These are phyloP conservation scores for Notothenia rossii DNA, from an alignment of 2,113 vertebrate genomes.

Conservation along the genomic window DNA sequence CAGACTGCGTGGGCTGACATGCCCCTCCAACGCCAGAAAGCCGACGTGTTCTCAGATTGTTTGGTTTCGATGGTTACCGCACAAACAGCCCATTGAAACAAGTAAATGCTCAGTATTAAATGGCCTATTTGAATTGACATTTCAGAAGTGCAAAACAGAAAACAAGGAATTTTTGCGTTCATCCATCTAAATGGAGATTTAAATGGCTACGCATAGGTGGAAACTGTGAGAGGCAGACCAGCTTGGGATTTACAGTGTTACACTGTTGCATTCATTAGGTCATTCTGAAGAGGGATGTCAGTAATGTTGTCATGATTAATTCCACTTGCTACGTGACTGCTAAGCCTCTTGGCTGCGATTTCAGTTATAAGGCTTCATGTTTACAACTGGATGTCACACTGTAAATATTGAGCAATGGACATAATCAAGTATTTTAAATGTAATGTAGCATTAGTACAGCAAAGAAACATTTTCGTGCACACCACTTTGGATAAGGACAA, in stretches of 20 bases:
- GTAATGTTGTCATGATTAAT: not conserved
- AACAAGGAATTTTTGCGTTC: constrained; percentile 14
- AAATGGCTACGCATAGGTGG: constrained; percentile 36
- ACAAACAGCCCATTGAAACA: constrained; percentile 64
- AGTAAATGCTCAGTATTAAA: constrained; percentile 34
- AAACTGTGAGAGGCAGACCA: constrained; percentile 49
- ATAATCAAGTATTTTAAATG: constrained; percentile 7
- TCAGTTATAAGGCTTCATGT: not conserved
- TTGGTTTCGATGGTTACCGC: constrained; percentile 68
- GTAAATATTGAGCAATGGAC: constrained; percentile 6
- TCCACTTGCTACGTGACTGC: not conserved
- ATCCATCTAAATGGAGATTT: constrained; percentile 19
- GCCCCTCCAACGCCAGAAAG: constrained; percentile 30
- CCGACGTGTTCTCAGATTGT: constrained; percentile 42
- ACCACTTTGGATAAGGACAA: constrained; percentile 5
- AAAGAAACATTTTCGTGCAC: constrained; percentile 17
- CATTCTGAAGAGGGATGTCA: constrained; percentile 9
- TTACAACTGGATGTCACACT: not conserved
- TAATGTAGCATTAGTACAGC: constrained; percentile 9
- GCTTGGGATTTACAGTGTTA: not conserved
- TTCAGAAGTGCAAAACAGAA: constrained; percentile 36
- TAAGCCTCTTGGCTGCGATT: not conserved
- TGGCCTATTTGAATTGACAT: constrained; percentile 54
- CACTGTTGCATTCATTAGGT: constrained; percentile 12
- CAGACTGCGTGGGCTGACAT: constrained; percentile 51